Evolutionary conservation across 64 coral and sea anemone genomes (phyloP).

Genomic region (Pocillopora damicornis): DNA sequence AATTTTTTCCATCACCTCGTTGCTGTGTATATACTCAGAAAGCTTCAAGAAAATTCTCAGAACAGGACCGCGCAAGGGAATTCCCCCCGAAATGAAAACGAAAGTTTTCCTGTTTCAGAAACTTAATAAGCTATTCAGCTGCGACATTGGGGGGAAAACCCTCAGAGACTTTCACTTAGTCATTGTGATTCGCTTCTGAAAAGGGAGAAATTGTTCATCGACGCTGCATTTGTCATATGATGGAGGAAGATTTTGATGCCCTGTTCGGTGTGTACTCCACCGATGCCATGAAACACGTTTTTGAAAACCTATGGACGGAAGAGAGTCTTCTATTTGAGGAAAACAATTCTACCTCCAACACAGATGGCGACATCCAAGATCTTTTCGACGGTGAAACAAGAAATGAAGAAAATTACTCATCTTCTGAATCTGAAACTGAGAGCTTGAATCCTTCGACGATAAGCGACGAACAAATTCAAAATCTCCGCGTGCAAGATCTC

Average conservation of each 20-base stretch:
- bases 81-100: background rate
- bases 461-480: conserved; percentile 41
- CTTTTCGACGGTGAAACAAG: conserved; percentile 8
- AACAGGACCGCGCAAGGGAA: background rate
- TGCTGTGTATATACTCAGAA: background rate
- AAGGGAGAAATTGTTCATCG: background rate
- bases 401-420: background rate
- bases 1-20: background rate
- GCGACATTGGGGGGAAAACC: background rate
- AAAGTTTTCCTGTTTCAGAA: background rate
- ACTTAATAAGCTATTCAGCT: background rate
- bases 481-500: conserved; percentile 45
- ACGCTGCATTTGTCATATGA: background rate
- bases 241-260: background rate
- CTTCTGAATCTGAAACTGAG: conserved; percentile 14
- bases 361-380: conserved; percentile 10
- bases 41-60: background rate
- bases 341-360: background rate
- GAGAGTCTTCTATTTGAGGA: background rate
- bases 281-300: background rate
- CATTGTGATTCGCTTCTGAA: background rate
- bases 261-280: background rate
- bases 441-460: background rate
- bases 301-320: background rate
- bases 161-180: background rate